A percentile compares a stretch with the other conserved stretches of the same genome.
Conservation (phyloP, 1,140 invertebrate species). For the Ceratosolen fusciceps region DNA sequence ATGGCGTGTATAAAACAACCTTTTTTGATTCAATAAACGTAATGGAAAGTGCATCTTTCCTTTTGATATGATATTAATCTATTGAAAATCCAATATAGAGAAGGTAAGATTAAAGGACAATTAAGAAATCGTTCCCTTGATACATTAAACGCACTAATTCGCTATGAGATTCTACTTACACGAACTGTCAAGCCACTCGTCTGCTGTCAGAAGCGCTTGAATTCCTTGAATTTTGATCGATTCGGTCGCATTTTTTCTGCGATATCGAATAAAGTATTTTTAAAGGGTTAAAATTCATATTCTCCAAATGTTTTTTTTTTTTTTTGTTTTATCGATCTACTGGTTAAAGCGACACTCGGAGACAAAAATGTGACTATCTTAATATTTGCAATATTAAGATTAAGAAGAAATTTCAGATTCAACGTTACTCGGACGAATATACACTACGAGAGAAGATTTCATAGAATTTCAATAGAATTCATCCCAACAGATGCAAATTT, state of each 20-base stretch:
- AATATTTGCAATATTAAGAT: neutral
- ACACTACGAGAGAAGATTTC: too few relatives aligned
- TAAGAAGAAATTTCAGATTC: neutral
- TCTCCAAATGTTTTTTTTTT: too few relatives aligned
- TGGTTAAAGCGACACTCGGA: too few relatives aligned
- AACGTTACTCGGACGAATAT: too few relatives aligned
- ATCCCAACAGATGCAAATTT: too few relatives aligned
- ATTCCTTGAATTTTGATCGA: slow-evolving; percentile 26
- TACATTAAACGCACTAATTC: slow-evolving; percentile 29
- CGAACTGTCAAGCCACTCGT: slow-evolving; percentile 4
- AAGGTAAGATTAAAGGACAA: neutral
- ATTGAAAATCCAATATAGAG: neutral
- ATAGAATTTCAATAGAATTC: too few relatives aligned
- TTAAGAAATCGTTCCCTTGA: slow-evolving; percentile 26
- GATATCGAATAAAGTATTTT: too few relatives aligned
- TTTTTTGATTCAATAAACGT: neutral
- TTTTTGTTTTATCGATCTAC: too few relatives aligned
- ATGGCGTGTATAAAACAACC: neutral
- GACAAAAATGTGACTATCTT: neutral
- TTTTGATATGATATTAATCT: neutral
- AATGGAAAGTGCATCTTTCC: neutral
- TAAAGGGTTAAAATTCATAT: too few relatives aligned
- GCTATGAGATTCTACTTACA: slow-evolving; percentile 38
- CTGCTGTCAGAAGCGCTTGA: slow-evolving; percentile 31
- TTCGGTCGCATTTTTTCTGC: neutral